Evolutionary conservation across 2,888 invertebrate genomes (phyloP).

Genomic region (Slavum lentiscoides): DNA sequence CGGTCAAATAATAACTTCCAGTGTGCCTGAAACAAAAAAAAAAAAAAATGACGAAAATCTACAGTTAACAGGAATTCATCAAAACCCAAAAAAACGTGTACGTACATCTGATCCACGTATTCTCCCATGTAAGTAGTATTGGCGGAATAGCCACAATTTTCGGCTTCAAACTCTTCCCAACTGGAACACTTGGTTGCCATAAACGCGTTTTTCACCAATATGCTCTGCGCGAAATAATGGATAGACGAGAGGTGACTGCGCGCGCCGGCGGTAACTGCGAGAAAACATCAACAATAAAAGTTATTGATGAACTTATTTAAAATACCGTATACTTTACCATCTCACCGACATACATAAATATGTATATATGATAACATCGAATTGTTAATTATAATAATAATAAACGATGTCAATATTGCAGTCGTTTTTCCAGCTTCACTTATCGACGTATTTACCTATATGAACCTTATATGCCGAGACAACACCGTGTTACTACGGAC

Average conservation of each 20-base stretch:
- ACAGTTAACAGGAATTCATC: too few species aligned
- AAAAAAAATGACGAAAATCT: background rate
- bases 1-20: constrained; percentile 2
- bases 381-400: too few species aligned
- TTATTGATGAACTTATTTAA: too few species aligned
- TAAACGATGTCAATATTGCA: too few species aligned
- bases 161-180: background rate
- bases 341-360: too few species aligned
- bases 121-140: constrained; percentile 28
- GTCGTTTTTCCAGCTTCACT: too few species aligned
- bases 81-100: background rate
- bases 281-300: too few species aligned
- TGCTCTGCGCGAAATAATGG: constrained; percentile 30
- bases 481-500: too few species aligned
- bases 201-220: constrained; percentile 7
- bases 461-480: too few species aligned
- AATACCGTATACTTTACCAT: too few species aligned
- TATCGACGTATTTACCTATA: too few species aligned
- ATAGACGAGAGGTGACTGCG: constrained; percentile 41
- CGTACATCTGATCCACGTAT: constrained; percentile 21
- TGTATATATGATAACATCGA: too few species aligned
- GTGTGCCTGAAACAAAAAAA: constrained; percentile 7
- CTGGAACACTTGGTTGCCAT: background rate
- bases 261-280: constrained; percentile 24
- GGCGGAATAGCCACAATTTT: background rate